phyloP scores from a whole-genome alignment of 2,888 invertebrate genomes.

The Clusia tigrina region DNA sequence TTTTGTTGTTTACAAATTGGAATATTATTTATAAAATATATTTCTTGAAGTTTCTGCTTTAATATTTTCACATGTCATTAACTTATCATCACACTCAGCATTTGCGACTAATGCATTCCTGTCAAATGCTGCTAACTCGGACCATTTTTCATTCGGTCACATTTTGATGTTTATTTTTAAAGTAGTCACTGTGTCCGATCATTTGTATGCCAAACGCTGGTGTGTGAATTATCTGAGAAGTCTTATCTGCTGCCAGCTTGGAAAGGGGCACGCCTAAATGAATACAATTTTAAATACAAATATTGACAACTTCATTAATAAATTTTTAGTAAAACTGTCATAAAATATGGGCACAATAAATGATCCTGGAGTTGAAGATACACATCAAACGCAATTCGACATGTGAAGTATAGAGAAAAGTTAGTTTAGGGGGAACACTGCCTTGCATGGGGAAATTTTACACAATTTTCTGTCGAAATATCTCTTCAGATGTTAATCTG shows the following conservation, averaged over 20 bases:
- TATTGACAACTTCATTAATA: conserved; percentile 19
- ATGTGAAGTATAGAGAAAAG: too few relatives aligned
- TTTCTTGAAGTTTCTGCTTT: too few relatives aligned
- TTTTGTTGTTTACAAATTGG: too few relatives aligned
- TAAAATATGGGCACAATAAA: conserved; percentile 33
- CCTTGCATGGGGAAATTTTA: too few relatives aligned
- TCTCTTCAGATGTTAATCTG: too few relatives aligned
- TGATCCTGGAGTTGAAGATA: conserved; percentile 42
- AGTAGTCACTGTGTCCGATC: neutral
- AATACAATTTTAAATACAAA: neutral
- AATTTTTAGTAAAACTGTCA: conserved; percentile 10
- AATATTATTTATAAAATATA: too few relatives aligned
- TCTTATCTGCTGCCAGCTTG: conserved; percentile 13
- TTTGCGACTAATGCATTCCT: conserved; percentile 5
- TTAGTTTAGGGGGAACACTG: too few relatives aligned
- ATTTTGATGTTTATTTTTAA: neutral
- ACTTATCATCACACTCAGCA: conserved; percentile 13
- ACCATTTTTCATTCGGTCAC: conserved; percentile 15
- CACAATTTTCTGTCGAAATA: too few relatives aligned
- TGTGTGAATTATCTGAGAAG: neutral
- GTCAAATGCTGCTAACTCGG: conserved; percentile 11
- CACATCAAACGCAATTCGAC: too few relatives aligned
- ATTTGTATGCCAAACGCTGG: neutral
- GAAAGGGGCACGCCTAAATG: neutral
- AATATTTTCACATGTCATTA: conserved; percentile 22